Conservation (phyloP, 35 echinoderm and acorn worm species). For the Holothuria glaberrima region DNA sequence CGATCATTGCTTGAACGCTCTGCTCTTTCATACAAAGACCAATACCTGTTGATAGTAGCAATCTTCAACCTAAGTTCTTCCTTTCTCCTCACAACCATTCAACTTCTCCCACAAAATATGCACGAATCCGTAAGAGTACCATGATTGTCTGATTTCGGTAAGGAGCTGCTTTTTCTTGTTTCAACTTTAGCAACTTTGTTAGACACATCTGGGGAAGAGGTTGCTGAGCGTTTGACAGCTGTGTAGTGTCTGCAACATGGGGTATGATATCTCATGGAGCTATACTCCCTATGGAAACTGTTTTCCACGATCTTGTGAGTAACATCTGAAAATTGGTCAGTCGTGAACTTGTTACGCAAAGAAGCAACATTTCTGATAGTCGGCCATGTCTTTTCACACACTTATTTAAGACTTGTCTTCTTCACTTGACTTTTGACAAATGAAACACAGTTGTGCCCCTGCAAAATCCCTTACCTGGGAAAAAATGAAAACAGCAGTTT, state of each 20-base stretch:
- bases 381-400: slow-evolving; percentile 54
- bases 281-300: background rate
- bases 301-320: slow-evolving; percentile 61
- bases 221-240: slow-evolving; percentile 68
- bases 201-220: background rate
- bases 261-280: slow-evolving; percentile 21
- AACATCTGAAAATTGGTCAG: slow-evolving; percentile 63
- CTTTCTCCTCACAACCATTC: slow-evolving; percentile 49
- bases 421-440: slow-evolving; percentile 50
- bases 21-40: slow-evolving; percentile 29
- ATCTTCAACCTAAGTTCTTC: slow-evolving; percentile 27
- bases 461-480: too few species aligned
- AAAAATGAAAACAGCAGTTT: too few species aligned
- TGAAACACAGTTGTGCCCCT: background rate
- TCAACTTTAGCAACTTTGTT: too few species aligned
- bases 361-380: slow-evolving; percentile 39
- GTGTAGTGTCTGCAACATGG: slow-evolving; percentile 72
- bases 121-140: slow-evolving; percentile 66
- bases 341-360: slow-evolving; percentile 45
- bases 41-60: too few species aligned
- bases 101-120: slow-evolving; percentile 70
- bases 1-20: slow-evolving; percentile 60
- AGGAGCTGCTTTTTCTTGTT: too few species aligned
- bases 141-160: slow-evolving; percentile 67
- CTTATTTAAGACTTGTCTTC: slow-evolving; percentile 59